These are phyloP conservation scores for Sigmodon hispidus DNA, from an alignment of 2,113 vertebrate genomes.

Conservation along the genomic window DNA sequence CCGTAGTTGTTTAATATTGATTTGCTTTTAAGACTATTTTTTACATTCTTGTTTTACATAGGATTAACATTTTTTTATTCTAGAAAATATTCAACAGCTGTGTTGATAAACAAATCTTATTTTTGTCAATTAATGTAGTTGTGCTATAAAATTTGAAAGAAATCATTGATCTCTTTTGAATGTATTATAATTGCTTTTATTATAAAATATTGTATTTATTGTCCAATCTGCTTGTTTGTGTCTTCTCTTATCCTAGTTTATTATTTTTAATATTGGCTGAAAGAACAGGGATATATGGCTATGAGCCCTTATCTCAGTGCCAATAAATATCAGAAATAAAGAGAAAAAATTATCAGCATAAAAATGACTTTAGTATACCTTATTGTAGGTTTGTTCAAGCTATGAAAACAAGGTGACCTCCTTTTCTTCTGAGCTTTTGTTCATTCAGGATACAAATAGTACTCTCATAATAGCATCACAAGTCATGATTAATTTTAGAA, in stretches of 20 bases:
- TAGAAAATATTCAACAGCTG: background rate
- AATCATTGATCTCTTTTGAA: background rate
- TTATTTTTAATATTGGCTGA: constrained; percentile 55
- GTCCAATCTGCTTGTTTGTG: background rate
- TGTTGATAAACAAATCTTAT: background rate
- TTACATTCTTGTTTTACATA: background rate
- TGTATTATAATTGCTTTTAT: background rate
- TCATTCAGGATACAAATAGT: constrained; percentile 46
- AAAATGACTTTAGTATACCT: background rate
- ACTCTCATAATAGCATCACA: background rate
- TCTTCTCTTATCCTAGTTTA: background rate
- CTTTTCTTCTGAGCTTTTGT: background rate
- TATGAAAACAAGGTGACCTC: constrained; percentile 1
- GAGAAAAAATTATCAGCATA: constrained; percentile 16
- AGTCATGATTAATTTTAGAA: constrained; percentile 13
- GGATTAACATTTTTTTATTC: background rate
- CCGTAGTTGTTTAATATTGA: background rate
- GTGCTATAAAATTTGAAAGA: background rate
- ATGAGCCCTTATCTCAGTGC: background rate
- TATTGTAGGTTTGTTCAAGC: constrained; percentile 18
- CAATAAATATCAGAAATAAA: constrained; percentile 53
- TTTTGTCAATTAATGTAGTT: background rate
- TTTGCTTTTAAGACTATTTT: background rate
- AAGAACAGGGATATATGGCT: constrained; percentile 49
- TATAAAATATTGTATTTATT: background rate